Evolutionary conservation across 2,888 invertebrate species (phyloP), one percentile per base, ranked within the genome.

Genomic region (Rhopalosiphum nymphaeae): DNA sequence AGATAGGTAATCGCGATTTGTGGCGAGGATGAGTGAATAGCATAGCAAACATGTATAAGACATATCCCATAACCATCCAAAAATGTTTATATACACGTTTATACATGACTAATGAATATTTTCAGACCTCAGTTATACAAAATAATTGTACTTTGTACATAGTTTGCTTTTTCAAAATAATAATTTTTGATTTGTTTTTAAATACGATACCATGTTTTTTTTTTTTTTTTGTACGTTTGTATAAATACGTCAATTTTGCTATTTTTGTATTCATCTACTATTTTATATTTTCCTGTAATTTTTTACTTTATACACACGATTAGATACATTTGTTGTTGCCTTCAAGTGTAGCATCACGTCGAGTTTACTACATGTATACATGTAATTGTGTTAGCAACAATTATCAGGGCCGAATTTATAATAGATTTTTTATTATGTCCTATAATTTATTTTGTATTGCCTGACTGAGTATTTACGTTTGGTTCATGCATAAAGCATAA

Each of bases 361-460:
- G 61, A 67, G 29, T 67, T 13, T 67, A 67, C 4, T 13, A 67
- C 61, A 67, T 4, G 13, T 67, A 4, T n/a, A 67, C n/a, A n/a
- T 13, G n/a, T n/a, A 61, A n/a, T 61, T 61, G 61, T 61, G 13
- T 61, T n/a, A n/a, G 13, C 29, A 67, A n/a, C 29, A 67, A 67
- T n/a, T 67, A 67, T n/a, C n/a, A 13, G n/a, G n/a, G 13, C 61
- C n/a, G 29, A 67, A 13, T 67, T 67, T 67, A 67, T n/a, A 67
- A 13, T 67, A n/a, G n/a, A 29, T 13, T 67, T 67, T 67, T 67
- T 67, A 67, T 67, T 10, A 67, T 67, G n/a, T 67, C n/a, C 13
- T 67, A 67, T 67, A 67, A 67, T 67, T 67, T 67, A 67, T 67
- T 67, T n/a, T n/a, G 10, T 61, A 67, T 67, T n/a, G 67, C n/a